A percentile compares a stretch with the other conserved stretches of the same genome.
Conservation (phyloP, 2,113 vertebrate genomes). For the Paradoxurus hermaphroditus region DNA sequence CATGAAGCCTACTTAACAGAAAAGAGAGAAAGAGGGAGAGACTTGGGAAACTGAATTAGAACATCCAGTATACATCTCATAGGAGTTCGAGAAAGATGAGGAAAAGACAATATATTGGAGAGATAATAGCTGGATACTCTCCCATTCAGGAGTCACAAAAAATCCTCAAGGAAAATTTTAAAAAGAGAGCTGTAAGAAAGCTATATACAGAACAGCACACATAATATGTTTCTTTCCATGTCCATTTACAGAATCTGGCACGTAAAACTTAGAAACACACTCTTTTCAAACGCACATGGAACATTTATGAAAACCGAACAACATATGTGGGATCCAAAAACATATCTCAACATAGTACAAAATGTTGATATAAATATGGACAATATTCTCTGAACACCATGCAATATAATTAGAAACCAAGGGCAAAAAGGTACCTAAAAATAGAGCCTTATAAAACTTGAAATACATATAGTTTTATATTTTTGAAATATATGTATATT, state of each 20-base stretch:
- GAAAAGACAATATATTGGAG: not conserved
- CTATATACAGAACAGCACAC: not conserved
- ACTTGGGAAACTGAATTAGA: not conserved
- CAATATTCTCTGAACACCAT: not conserved
- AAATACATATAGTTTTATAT: not conserved
- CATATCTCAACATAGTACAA: not conserved
- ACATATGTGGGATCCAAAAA: not conserved
- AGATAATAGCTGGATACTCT: not conserved
- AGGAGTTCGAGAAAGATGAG: not conserved
- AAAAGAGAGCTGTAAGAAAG: not conserved
- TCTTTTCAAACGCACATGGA: not conserved
- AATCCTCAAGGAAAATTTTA: not conserved
- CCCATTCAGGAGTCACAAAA: not conserved
- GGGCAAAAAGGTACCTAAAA: not conserved
- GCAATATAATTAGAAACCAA: not conserved
- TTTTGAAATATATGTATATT: not conserved
- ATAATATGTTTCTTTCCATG: not conserved
- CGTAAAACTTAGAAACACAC: not conserved
- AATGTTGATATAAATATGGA: not conserved
- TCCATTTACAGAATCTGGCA: not conserved
- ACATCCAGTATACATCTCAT: not conserved
- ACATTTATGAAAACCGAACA: not conserved
- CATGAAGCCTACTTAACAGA: too few species aligned
- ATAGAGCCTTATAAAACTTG: not conserved
- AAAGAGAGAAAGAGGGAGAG: not conserved